Evolutionary conservation across 2,888 invertebrate species (phyloP).

Genomic region (Metallyticus violacea): DNA sequence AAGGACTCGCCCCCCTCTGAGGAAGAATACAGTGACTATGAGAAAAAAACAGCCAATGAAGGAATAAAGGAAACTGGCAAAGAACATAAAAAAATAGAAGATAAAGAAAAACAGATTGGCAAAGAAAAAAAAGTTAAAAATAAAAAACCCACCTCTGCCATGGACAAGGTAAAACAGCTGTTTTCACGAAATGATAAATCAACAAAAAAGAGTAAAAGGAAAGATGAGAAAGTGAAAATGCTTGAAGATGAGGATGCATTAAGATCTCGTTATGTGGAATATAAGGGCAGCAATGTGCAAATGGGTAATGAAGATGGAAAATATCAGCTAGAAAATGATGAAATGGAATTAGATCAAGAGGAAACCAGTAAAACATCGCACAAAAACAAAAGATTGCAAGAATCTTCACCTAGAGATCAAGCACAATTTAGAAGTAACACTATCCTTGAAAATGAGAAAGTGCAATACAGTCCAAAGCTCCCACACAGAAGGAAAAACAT

Average conservation of each 20-base stretch:
- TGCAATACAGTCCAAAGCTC: neutral
- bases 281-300: slow-evolving; percentile 54
- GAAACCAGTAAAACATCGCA: neutral
- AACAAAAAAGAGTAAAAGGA: slow-evolving; percentile 53
- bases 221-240: slow-evolving; percentile 42
- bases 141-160: slow-evolving; percentile 64
- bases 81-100: slow-evolving; percentile 7
- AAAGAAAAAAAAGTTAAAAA: slow-evolving; percentile 52
- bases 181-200: slow-evolving; percentile 70
- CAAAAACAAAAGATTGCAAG: neutral
- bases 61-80: slow-evolving; percentile 3
- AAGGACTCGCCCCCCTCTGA: neutral
- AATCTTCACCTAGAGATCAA: neutral
- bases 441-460: neutral
- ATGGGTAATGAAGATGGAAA: slow-evolving; percentile 39
- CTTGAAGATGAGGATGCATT: slow-evolving; percentile 47
- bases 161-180: slow-evolving; percentile 73
- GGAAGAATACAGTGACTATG: neutral
- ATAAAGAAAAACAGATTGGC: neutral
- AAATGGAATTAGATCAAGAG: neutral
- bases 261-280: slow-evolving; percentile 58
- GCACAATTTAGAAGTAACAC: neutral
- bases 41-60: neutral
- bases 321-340: neutral
- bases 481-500: neutral